Evolutionary conservation across 1,140 invertebrate species (phyloP).

Genomic region (Drosophila nebulosa): DNA sequence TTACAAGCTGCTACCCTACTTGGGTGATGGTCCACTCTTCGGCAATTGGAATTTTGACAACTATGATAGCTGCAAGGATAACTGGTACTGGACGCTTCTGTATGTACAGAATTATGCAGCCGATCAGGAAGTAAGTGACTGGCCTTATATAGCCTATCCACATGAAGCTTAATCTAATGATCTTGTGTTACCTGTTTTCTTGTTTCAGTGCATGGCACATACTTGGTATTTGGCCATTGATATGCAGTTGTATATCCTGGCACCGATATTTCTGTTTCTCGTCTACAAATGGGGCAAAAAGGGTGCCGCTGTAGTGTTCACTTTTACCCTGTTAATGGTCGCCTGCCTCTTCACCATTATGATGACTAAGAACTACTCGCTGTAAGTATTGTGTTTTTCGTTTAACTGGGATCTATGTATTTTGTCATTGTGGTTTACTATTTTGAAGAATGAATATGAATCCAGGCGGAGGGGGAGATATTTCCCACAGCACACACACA

Average conservation of each 20-base stretch:
- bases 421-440: not conserved
- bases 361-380: conserved; percentile 44
- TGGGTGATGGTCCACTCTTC: conserved; percentile 53
- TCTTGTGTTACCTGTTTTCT: not conserved
- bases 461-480: not conserved
- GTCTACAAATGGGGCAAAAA: conserved; percentile 84
- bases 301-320: conserved; percentile 30
- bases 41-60: conserved; percentile 59
- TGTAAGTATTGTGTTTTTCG: not conserved
- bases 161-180: no score
- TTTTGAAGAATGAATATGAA: conserved; percentile 8
- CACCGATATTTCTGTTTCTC: conserved; percentile 87
- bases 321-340: conserved; percentile 23
- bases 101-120: conserved; percentile 61
- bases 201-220: conserved; percentile 90
- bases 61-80: conserved; percentile 29
- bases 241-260: conserved; percentile 90
- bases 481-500: conserved; percentile 41
- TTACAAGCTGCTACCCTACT: conserved; percentile 33
- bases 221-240: conserved; percentile 94
- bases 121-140: conserved; percentile 20
- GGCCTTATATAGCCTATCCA: not conserved
- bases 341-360: conserved; percentile 52
- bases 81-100: conserved; percentile 56
- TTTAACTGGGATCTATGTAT: not conserved